Evolutionary conservation across 2,797 vertebrate species (phyloP), one percentile per base, ranked within the genome.

Genomic region (Garrulus glandarius): DNA sequence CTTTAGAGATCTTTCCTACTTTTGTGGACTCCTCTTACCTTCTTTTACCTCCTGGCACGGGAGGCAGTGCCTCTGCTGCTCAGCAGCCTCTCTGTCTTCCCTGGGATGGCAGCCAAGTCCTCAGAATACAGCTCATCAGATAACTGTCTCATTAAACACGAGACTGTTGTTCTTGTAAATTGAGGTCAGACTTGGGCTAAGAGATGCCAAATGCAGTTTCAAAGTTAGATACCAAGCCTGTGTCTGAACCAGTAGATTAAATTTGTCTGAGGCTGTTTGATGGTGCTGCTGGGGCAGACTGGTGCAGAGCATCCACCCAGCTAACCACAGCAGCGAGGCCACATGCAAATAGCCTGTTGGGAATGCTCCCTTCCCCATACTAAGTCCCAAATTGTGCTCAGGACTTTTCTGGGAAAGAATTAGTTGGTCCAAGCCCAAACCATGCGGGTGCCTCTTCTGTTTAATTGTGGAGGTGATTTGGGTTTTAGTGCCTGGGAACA

Each of bases 91-190:
- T 67, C 37, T 87, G 52, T 44, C 53, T 92, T 57, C 46, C 3
- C 89, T 68, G 92, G 95, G 93, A 20, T 44, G 59, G 85, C 18
- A 50, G 93, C 94, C 96, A 97, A 84, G 72, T 29, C 15, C 1
- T 92, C 7, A 5, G 68, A 81, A 70, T 32, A 9, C 76, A 90
- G 89, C 85, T 94, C 87, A 86, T 95, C 95, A 94, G 95, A 96
- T 95, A 97, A 92, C 79, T 92, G 84, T 74, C 96, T 95, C 94
- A 88, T 96, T 96, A 97, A 88, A 72, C 90, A 90, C 18, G 1
- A 90, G 90, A 61, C 85, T 94, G 87, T 93, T 97, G 90, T 92
- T 93, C 94, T 94, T 95, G 92, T 93, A 97, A 97, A 97, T 34
- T 95, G 96, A 96, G 94, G 93, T 90, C 94, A 92, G 88, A 61